phyloP scores from a whole-genome alignment of 2,888 invertebrate genomes.

The Hedya salicella region DNA sequence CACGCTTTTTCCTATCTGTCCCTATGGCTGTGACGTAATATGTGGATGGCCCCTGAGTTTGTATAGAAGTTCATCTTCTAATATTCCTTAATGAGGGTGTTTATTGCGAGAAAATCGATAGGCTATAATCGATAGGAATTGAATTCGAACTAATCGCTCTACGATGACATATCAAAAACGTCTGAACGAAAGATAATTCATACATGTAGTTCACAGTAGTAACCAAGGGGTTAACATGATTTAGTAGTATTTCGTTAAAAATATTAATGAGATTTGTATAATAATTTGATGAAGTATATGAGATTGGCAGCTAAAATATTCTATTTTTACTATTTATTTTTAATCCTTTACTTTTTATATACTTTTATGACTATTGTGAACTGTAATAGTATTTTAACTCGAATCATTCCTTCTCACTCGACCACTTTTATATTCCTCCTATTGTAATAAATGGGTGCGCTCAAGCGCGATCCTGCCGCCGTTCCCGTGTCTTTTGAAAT shows the following conservation, averaged over 20 bases:
- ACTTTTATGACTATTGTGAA: slow-evolving; percentile 16
- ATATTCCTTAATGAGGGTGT: not conserved
- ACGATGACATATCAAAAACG: not conserved
- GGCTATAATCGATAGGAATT: no score
- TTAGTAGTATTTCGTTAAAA: slow-evolving; percentile 1
- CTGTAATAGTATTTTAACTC: slow-evolving; percentile 13
- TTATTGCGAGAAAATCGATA: not conserved
- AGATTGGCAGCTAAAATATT: slow-evolving; percentile 40
- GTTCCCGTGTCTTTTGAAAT: no score
- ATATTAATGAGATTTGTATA: slow-evolving; percentile 11
- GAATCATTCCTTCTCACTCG: slow-evolving; percentile 23
- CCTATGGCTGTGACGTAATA: no score
- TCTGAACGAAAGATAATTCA: not conserved
- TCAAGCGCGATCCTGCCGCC: no score
- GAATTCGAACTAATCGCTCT: no score
- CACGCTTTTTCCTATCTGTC: no score
- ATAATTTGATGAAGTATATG: slow-evolving; percentile 1
- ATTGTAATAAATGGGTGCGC: slow-evolving; percentile 16
- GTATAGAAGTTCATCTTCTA: no score
- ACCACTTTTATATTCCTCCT: slow-evolving; percentile 24
- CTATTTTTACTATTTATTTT: slow-evolving; percentile 16
- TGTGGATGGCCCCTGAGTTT: no score
- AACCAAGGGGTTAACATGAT: not conserved
- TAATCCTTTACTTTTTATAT: slow-evolving; percentile 16
- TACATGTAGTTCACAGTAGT: not conserved